Base-by-base conservation (phyloP, 1,140 invertebrate genomes). In the Neotoxoptera formosana region DNA sequence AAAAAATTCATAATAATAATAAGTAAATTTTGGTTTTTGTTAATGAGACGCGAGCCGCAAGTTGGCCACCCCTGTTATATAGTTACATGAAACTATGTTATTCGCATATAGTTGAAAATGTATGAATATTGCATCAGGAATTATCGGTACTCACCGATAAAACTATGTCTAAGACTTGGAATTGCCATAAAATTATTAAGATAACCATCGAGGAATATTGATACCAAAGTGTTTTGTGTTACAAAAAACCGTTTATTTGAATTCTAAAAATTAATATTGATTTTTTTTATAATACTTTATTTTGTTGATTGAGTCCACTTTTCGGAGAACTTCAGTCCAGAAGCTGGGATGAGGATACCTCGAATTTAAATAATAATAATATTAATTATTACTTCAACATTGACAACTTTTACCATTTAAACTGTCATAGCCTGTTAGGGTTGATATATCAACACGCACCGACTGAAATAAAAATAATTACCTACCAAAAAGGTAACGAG, bases 351-450 rank as follows among this genome's bases (percentile, higher is more conserved):
- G 30, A 76, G 14, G 30, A 76, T 76, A 76, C 60, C n/a, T 76
- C 60, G 60, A 76, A 76, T 76, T 76, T 76, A n/a, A n/a, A 76
- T 76, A 76, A 76, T 67, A n/a, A 67, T 67, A 67, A 67, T 67
- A 14, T 67, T 67, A 67, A 67, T 76, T 76, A 76, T 76, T n/a
- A 76, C 60, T 76, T 76, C 4, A n/a, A n/a, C 4, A 76, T 76
- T 23, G 60, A 76, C 60, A 76, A 76, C 11, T 20, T n/a, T 76
- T 76, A 76, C 30, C 30, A 76, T 76, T 53, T n/a, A 76, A 76
- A 76, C 60, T 76, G 6, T 23, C 7, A 53, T 6, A 53, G 51
- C 20, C 21, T 53, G 21, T 53, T 53, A 23, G 6, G 6, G 51
- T 53, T 23, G 4, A 53, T 53, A 21, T 53, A 53, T 53, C 20